Percentiles rank a stretch among this genome's conserved stretches.
These are phyloP conservation scores for Podilymbus podiceps DNA, from an alignment of 2,113 vertebrate genomes.

Conservation along the genomic window DNA sequence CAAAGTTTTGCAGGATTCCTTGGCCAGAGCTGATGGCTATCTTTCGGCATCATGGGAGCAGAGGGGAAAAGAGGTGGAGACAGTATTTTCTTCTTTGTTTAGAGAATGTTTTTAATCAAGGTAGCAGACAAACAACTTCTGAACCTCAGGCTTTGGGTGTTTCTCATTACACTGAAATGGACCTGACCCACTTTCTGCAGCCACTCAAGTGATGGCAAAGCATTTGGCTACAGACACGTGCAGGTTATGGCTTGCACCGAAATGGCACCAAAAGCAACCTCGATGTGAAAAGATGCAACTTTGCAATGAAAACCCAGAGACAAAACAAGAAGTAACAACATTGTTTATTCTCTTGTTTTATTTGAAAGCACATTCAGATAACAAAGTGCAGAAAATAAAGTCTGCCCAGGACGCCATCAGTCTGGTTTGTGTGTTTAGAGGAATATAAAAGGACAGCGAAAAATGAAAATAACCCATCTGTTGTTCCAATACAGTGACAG, in stretches of 20 bases:
- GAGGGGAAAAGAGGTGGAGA: background rate
- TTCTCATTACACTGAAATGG: background rate
- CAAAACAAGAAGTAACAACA: background rate
- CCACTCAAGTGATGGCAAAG: background rate
- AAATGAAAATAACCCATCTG: background rate
- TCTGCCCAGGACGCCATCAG: background rate
- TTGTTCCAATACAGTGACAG: background rate
- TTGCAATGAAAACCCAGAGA: background rate
- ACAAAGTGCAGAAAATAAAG: background rate
- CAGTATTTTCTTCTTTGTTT: background rate
- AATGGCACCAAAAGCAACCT: background rate
- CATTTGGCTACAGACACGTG: rapidly evolving
- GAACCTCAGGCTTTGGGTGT: background rate
- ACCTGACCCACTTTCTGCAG: background rate
- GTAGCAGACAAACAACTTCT: background rate
- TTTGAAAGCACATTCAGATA: conserved; percentile 34
- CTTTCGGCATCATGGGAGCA: background rate
- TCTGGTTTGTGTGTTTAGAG: background rate
- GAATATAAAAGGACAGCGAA: background rate
- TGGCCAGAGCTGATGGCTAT: background rate
- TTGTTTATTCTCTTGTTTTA: conserved; percentile 10
- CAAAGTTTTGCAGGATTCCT: background rate
- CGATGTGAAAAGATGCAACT: background rate
- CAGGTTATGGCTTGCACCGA: background rate
- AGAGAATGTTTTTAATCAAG: background rate